Percentiles rank a stretch among this genome's conserved stretches.
Conservation (phyloP, 2,888 invertebrate species). For the Agrochola circellaris region DNA sequence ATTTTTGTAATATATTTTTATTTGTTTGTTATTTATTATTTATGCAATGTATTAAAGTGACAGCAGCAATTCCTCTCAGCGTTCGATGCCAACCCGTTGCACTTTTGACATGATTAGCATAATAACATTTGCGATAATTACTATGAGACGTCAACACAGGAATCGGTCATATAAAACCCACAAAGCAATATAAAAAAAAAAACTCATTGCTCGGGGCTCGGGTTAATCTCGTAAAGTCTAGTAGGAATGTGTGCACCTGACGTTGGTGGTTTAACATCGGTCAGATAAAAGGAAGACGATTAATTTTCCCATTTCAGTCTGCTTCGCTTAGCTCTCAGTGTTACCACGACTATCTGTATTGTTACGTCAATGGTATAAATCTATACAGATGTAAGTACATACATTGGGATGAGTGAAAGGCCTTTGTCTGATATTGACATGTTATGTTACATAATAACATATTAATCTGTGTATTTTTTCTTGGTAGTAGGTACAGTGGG, state of each 20-base stretch:
- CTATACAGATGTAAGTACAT: slow-evolving; percentile 1
- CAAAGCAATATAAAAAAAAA: not conserved
- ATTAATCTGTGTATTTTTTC: not conserved
- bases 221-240: slow-evolving; percentile 11
- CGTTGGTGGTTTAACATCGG: slow-evolving; percentile 26
- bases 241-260: slow-evolving; percentile 15
- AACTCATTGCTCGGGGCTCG: not conserved
- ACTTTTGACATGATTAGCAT: not conserved
- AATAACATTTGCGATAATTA: not conserved
- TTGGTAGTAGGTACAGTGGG: not conserved
- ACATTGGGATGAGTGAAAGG: slow-evolving; percentile 19
- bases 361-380: slow-evolving; percentile 24
- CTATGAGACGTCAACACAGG: not conserved
- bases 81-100: not conserved
- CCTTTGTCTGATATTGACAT: slow-evolving; percentile 28
- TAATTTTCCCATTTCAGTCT: slow-evolving; percentile 41
- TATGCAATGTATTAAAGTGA: not conserved
- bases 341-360: slow-evolving; percentile 20
- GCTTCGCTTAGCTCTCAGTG: slow-evolving; percentile 7
- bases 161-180: not conserved
- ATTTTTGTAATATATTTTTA: no score
- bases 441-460: not conserved
- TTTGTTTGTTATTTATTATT: not conserved
- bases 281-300: slow-evolving; percentile 16
- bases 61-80: no score